These are phyloP conservation scores for Cephus rjabovi DNA, from an alignment of 2,888 invertebrate genomes.

Conservation along the genomic window DNA sequence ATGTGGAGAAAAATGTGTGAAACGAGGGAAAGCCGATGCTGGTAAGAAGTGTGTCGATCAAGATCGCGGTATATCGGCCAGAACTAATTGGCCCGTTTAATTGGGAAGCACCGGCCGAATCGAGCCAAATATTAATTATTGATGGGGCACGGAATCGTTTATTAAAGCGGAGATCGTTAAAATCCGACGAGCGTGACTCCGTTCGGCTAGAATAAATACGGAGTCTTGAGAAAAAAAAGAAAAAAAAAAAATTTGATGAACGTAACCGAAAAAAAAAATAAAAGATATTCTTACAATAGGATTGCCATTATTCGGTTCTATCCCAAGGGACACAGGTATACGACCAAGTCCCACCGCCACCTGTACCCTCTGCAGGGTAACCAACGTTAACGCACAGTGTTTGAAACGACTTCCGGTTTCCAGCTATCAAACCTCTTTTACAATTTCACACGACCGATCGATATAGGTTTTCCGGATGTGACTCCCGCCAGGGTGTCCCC, in stretches of 20 bases:
- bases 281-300: neutral
- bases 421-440: neutral
- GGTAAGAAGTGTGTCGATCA: slow-evolving; percentile 1
- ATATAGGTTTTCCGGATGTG: neutral
- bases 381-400: neutral
- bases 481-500: neutral
- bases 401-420: neutral
- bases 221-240: neutral
- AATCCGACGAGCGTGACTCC: neutral
- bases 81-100: slow-evolving; percentile 63
- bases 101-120: slow-evolving; percentile 57
- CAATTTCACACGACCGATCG: neutral
- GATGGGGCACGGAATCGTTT: slow-evolving; percentile 40
- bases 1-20: neutral
- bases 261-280: neutral
- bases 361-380: neutral
- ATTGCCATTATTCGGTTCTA: neutral
- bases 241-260: neutral
- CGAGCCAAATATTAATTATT: slow-evolving; percentile 61
- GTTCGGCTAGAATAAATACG: neutral
- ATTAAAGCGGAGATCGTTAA: slow-evolving; percentile 9
- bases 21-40: neutral
- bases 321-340: neutral
- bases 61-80: slow-evolving; percentile 51
- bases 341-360: neutral